Conservation (phyloP, 2,797 vertebrate genomes). For the Lagodon rhomboides region DNA sequence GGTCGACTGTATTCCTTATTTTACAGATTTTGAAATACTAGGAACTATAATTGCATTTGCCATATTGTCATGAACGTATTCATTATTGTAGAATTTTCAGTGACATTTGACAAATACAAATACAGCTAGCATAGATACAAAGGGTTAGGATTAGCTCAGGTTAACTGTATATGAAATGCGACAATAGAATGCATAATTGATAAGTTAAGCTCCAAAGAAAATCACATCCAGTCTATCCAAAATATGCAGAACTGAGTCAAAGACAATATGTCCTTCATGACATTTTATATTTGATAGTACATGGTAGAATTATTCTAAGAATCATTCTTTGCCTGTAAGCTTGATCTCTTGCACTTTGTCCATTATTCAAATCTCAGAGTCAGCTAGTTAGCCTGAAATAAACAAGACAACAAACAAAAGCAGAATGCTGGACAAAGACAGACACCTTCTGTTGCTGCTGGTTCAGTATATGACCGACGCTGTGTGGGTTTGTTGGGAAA, state of each 20-base stretch:
- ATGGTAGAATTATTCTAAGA: no score
- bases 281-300: background rate
- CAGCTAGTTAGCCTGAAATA: background rate
- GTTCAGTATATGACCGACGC: background rate
- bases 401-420: background rate
- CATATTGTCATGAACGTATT: background rate
- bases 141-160: no score
- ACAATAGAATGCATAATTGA: background rate
- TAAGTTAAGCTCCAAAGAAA: background rate
- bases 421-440: background rate
- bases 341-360: no score
- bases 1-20: background rate
- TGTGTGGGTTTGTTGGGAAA: background rate
- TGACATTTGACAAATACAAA: background rate
- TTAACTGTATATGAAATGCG: background rate
- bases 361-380: background rate
- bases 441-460: background rate
- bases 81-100: background rate
- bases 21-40: background rate
- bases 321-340: no score
- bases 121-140: background rate
- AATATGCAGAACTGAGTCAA: background rate
- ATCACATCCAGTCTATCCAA: background rate
- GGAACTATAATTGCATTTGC: background rate
- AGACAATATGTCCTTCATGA: background rate